Base-by-base conservation (phyloP, 1,140 invertebrate species). In the Drosophila navojoa region DNA sequence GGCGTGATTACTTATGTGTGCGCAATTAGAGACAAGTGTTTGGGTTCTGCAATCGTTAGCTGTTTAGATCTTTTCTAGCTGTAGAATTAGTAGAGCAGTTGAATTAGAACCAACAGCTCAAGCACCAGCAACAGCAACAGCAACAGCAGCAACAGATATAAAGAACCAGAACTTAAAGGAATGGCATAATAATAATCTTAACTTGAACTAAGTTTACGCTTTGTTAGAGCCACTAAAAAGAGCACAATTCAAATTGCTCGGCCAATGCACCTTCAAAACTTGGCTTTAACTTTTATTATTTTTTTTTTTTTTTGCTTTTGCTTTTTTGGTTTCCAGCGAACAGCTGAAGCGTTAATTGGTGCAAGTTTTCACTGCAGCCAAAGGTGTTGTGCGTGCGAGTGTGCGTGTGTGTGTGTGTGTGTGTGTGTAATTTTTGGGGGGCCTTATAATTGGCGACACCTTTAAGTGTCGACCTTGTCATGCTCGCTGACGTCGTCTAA, bases 391-490 rank as follows among this genome's bases (percentile, higher is more conserved):
- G 38, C 16, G 32, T 32, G 25, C 22, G 19, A 13, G 25, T 60
- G 9, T 22, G 35, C 49, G 15, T 22, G 16, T 16, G 6, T 19
- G 29, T 42, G 19, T 63, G 42, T 32, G 13, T 50, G 16, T 42
- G 38, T n/a, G 50, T 40, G 25, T 11, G 13, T 53, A 29, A 1
- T 61, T 70, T 60, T 62, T 22, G 22, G 59, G 68, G 52, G 78
- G 79, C 29, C 47, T 59, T 52, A 70, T 89, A 87, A 89, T 87
- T 89, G 79, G 84, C 85, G 84, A 87, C 84, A 87, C 84, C 84
- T 87, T 84, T 89, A 87, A 87, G 66, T 89, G 84, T 63, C 85
- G 84, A 89, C 84, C 84, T 87, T 87, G 84, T 87, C 84, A 87
- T 87, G 84, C 84, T 87, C 59, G 84, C 84, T 79, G 79, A 77